Percentiles rank a stretch among this genome's conserved stretches.
Conservation (phyloP, 2,797 vertebrate species). For the Poeciliopsis gracilis region DNA sequence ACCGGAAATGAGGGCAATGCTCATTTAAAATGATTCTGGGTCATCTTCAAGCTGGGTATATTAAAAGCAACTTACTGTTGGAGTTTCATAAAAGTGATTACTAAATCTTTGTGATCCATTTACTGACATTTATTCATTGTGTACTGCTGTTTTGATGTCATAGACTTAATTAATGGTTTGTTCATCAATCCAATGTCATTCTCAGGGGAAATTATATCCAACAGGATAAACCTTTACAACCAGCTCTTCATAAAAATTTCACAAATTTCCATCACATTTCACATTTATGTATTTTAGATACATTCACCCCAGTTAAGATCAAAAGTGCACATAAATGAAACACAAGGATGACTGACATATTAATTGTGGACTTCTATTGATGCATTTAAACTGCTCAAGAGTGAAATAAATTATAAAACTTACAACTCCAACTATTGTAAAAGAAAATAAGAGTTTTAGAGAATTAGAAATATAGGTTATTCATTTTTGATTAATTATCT, state of each 20-base stretch:
- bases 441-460: background rate
- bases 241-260: background rate
- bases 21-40: constrained; percentile 65
- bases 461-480: background rate
- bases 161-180: constrained; percentile 18
- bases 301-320: background rate
- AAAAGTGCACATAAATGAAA: background rate
- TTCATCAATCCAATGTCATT: background rate
- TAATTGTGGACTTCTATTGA: background rate
- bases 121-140: constrained; percentile 8
- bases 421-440: background rate
- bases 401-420: background rate
- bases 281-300: background rate
- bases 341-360: background rate
- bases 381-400: background rate
- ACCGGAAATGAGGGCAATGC: constrained; percentile 32
- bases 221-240: background rate
- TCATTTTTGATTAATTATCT: background rate
- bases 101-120: constrained; percentile 17
- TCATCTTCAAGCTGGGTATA: constrained; percentile 46
- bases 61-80: constrained; percentile 20
- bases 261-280: background rate
- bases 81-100: constrained; percentile 23
- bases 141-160: constrained; percentile 13
- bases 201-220: background rate